Percentiles rank a stretch among this genome's conserved stretches.
Evolutionary conservation across 2,113 vertebrate genomes (phyloP).

Genomic region (Nanger granti): DNA sequence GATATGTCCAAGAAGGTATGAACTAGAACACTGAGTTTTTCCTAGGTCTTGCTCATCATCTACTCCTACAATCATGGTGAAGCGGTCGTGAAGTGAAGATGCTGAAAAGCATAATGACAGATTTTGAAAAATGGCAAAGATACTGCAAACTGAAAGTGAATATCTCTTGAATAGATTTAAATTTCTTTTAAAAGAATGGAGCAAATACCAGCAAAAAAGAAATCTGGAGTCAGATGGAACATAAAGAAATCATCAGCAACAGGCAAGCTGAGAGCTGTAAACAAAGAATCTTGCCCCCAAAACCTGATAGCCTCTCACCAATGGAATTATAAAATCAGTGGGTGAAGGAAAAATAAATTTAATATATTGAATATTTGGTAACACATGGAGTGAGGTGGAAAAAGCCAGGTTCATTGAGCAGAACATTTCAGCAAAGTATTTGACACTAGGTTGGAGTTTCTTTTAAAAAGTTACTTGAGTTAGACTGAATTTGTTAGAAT

Average conservation of each 20-base stretch:
- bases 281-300: neutral
- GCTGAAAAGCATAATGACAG: neutral
- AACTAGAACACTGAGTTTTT: neutral
- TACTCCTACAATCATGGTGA: neutral
- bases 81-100: neutral
- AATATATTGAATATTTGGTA: conserved; percentile 30
- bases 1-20: neutral
- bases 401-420: neutral
- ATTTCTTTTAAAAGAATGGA: conserved; percentile 45
- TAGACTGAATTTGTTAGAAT: neutral
- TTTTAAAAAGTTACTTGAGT: conserved; percentile 20
- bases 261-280: conserved; percentile 25
- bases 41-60: neutral
- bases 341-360: conserved; percentile 7
- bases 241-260: conserved; percentile 16
- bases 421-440: conserved; percentile 11
- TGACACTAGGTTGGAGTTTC: neutral
- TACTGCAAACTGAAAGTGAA: neutral
- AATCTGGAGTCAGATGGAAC: neutral
- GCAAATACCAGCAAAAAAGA: conserved; percentile 14
- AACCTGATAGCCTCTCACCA: neutral
- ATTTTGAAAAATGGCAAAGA: conserved; percentile 39
- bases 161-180: conserved; percentile 36
- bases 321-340: conserved; percentile 36
- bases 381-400: neutral